Conservation (phyloP, 2,888 invertebrate species). For the Sesia bembeciformis region DNA sequence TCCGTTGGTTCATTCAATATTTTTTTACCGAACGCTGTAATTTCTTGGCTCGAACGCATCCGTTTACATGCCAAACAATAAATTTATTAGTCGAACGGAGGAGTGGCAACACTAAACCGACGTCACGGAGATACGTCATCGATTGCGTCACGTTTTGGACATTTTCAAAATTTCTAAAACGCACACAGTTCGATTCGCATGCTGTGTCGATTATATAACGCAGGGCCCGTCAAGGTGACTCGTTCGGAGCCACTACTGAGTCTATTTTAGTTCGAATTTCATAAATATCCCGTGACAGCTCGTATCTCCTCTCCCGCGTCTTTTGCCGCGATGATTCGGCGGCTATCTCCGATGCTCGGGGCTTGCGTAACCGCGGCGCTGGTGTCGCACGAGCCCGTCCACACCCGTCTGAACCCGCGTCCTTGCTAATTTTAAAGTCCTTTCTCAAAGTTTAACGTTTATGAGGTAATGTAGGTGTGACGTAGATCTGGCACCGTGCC, state of each 20-base stretch:
- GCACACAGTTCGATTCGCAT: conserved; percentile 35
- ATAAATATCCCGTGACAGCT: conserved; percentile 73
- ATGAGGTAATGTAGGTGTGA: conserved; percentile 66
- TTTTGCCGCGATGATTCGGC: conserved; percentile 45
- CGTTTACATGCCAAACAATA: conserved; percentile 75
- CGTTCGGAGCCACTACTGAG: conserved; percentile 60
- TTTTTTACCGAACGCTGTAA: conserved; percentile 70
- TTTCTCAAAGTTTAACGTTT: conserved; percentile 65
- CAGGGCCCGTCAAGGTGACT: conserved; percentile 68
- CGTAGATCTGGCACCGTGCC: conserved; percentile 69
- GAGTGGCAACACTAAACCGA: conserved; percentile 64
- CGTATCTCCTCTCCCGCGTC: conserved; percentile 68
- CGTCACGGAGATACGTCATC: conserved; percentile 61
- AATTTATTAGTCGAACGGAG: conserved; percentile 71
- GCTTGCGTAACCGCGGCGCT: conserved; percentile 53
- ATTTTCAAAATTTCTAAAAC: conserved; percentile 30
- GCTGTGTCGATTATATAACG: conserved; percentile 47
- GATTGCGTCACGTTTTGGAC: conserved; percentile 51
- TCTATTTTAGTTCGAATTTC: conserved; percentile 73
- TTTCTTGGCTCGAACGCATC: conserved; percentile 74
- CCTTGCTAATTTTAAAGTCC: conserved; percentile 72
- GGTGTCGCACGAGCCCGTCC: conserved; percentile 18
- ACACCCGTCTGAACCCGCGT: conserved; percentile 40
- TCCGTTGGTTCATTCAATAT: conserved; percentile 70
- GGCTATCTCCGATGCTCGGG: conserved; percentile 46